Percentiles rank a stretch among this genome's conserved stretches.
Conservation (phyloP, 2,113 vertebrate species). For the Osmerus eperlanus region DNA sequence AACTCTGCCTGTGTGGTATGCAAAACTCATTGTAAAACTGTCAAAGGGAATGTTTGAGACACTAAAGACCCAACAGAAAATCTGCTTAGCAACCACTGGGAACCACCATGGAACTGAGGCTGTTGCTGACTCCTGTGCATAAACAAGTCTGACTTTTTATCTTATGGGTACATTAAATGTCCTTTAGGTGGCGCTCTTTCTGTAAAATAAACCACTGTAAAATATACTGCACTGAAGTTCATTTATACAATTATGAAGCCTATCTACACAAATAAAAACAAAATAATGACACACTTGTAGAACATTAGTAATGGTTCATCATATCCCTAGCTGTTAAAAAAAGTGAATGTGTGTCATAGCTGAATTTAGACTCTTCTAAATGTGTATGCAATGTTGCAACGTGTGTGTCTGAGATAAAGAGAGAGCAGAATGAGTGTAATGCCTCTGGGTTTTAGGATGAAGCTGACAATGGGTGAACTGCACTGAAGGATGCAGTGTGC, state of each 20-base stretch:
- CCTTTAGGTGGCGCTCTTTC: not conserved
- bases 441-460: not conserved
- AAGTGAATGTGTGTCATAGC: too few species aligned
- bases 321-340: not conserved
- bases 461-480: not conserved
- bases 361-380: too few species aligned
- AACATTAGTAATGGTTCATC: too few species aligned
- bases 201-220: not conserved
- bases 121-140: not conserved
- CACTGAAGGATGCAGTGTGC: not conserved
- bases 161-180: not conserved
- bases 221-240: not conserved
- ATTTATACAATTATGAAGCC: too few species aligned
- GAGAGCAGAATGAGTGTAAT: slow-evolving; percentile 4
- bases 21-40: not conserved
- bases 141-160: not conserved
- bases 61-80: not conserved
- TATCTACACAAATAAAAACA: too few species aligned
- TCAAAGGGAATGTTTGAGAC: not conserved
- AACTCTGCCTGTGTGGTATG: not conserved
- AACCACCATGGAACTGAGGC: not conserved
- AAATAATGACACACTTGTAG: too few species aligned
- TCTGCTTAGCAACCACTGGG: too few species aligned
- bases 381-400: too few species aligned
- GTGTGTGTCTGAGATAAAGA: not conserved